A percentile compares a stretch with the other conserved stretches of the same genome.
These are phyloP conservation scores for Myodes glareolus DNA, from an alignment of 2,113 vertebrate genomes.

Conservation along the genomic window DNA sequence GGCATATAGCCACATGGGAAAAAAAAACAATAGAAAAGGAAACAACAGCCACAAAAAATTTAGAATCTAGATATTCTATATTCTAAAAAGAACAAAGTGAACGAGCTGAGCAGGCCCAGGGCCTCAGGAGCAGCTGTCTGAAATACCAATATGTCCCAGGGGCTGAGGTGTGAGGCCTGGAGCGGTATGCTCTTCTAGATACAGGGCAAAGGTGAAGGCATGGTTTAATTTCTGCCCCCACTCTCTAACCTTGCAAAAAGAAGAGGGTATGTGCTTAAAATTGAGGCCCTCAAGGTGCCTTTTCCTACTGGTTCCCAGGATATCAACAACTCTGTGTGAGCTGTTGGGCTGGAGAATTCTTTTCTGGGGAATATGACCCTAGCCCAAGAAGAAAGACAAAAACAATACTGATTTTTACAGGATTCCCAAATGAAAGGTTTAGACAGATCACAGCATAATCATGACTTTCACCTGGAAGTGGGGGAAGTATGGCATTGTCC, in stretches of 20 bases:
- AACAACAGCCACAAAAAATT: neutral
- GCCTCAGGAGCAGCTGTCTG: neutral
- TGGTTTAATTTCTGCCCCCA: neutral
- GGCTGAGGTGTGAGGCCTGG: neutral
- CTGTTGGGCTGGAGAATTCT: neutral
- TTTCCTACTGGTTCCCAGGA: neutral
- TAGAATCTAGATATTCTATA: neutral
- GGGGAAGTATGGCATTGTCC: neutral
- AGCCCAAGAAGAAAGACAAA: neutral
- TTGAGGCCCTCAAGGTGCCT: neutral
- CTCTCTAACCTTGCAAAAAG: neutral
- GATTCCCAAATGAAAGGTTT: neutral
- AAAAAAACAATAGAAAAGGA: conserved; percentile 26
- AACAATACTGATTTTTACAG: neutral
- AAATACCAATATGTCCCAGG: neutral
- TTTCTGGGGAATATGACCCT: neutral
- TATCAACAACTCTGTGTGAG: neutral
- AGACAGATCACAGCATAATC: neutral
- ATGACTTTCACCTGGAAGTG: neutral
- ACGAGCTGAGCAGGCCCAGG: neutral
- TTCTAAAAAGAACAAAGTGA: neutral
- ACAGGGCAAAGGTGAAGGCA: neutral
- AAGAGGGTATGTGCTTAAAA: neutral
- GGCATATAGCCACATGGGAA: conserved; percentile 32
- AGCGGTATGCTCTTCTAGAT: neutral